phyloP scores from a whole-genome alignment of 2,113 vertebrate species.

The Sapayoa aenigma region DNA sequence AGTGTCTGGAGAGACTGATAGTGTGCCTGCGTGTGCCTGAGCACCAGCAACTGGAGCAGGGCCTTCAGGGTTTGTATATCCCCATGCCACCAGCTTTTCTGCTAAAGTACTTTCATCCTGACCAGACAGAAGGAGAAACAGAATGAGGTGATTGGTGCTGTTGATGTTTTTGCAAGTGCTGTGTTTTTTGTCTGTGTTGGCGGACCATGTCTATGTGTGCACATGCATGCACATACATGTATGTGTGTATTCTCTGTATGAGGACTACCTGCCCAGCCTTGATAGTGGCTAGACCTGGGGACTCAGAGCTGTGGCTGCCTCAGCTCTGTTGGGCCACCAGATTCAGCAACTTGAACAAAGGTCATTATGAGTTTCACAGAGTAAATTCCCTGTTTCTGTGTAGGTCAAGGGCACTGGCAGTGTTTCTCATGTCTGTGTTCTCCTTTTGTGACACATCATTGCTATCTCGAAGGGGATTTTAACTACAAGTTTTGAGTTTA shows the following conservation, averaged over 20 bases:
- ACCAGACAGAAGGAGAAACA: background rate
- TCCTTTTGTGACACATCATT: background rate
- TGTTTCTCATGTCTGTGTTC: background rate
- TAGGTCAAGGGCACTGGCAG: background rate
- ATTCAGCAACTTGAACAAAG: background rate
- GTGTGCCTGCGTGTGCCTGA: background rate
- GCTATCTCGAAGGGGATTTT: background rate
- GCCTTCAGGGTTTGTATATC: background rate
- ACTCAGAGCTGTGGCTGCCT: background rate
- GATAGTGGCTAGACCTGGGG: background rate
- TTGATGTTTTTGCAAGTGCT: background rate
- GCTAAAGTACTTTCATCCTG: background rate
- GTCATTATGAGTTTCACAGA: background rate
- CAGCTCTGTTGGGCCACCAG: fast-evolving
- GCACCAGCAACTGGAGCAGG: background rate
- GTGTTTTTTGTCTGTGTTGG: background rate
- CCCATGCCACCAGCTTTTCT: background rate
- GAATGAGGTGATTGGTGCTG: background rate
- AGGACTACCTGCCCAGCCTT: background rate
- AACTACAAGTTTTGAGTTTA: background rate
- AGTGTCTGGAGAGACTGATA: background rate
- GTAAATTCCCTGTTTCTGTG: background rate
- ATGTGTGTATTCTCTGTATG: background rate
- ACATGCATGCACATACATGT: fast-evolving
- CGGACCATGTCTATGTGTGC: background rate